Evolutionary conservation across 2,113 vertebrate species (phyloP).

Genomic region (Saguinus midas): DNA sequence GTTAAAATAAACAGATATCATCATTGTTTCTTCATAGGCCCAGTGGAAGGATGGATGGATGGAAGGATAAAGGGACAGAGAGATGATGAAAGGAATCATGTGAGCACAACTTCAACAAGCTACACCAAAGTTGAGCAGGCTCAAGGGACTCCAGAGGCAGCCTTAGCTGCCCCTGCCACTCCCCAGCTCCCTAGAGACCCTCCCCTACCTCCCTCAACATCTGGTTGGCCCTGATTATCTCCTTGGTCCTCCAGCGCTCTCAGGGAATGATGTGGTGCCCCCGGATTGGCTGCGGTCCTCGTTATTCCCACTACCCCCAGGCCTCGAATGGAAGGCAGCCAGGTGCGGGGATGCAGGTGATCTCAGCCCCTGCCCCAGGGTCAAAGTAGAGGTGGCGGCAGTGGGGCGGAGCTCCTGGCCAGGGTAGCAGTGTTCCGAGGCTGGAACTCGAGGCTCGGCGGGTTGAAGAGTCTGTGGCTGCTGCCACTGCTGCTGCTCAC

Average conservation of each 20-base stretch:
- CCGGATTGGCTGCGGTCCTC: neutral
- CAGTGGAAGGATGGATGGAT: neutral
- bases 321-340: conserved; percentile 33
- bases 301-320: neutral
- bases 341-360: neutral
- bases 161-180: conserved; percentile 41
- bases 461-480: neutral
- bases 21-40: neutral
- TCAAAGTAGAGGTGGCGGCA: neutral
- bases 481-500: neutral
- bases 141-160: neutral
- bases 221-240: neutral
- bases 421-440: neutral
- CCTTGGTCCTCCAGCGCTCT: neutral
- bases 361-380: neutral
- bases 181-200: neutral
- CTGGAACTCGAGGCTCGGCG: neutral
- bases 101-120: neutral
- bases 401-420: neutral
- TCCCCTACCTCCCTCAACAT: neutral
- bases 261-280: neutral
- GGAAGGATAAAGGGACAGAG: neutral
- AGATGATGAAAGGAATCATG: neutral
- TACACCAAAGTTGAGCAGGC: neutral
- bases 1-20: neutral